Evolutionary conservation across 2,888 invertebrate genomes (phyloP).

Genomic region (Napeogenes sylphis): DNA sequence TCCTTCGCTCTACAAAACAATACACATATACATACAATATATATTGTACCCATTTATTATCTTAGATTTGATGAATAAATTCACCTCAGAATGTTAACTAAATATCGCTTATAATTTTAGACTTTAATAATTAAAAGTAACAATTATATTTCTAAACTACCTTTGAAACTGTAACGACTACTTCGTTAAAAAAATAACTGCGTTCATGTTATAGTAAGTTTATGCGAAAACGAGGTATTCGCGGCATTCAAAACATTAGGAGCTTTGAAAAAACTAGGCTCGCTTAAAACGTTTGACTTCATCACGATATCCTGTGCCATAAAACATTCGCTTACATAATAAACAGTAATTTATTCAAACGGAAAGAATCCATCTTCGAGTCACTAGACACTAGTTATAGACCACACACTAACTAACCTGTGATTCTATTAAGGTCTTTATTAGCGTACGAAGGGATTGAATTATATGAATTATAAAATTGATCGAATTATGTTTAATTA

Average conservation of each 20-base stretch:
- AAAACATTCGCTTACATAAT: conserved; percentile 68
- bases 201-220: background rate
- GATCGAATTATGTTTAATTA: background rate
- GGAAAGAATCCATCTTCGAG: conserved; percentile 29
- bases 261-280: conserved; percentile 25
- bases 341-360: conserved; percentile 30
- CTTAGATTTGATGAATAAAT: no score
- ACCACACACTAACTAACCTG: conserved; percentile 22
- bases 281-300: conserved; percentile 49
- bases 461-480: no score
- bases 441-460: background rate
- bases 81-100: no score
- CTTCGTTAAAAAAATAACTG: background rate
- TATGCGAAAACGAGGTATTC: conserved; percentile 25
- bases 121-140: no score
- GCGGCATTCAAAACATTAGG: conserved; percentile 26
- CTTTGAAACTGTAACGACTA: background rate
- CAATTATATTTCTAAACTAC: background rate
- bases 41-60: no score
- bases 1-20: no score
- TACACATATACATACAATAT: no score
- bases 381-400: conserved; percentile 23
- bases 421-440: background rate
- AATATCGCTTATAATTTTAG: no score
- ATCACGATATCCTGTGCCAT: conserved; percentile 68